Evolutionary conservation across 2,113 vertebrate species (phyloP).

Genomic region (Meles meles): DNA sequence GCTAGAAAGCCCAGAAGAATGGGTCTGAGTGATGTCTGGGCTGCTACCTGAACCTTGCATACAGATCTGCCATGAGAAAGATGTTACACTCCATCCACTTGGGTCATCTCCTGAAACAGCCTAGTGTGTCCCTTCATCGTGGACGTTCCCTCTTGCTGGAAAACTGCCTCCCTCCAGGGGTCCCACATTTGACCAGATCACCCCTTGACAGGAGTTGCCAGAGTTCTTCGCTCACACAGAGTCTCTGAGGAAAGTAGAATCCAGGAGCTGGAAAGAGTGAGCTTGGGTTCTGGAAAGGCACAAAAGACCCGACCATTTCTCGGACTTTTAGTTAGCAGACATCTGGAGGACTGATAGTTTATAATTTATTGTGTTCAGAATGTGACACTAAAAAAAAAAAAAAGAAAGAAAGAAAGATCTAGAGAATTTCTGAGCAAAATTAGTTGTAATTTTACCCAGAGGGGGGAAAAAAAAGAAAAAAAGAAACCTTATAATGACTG

Average conservation of each 20-base stretch:
- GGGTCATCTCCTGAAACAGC: not conserved
- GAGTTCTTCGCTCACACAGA: not conserved
- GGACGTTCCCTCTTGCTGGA: too few species aligned
- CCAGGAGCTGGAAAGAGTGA: not conserved
- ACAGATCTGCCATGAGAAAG: not conserved
- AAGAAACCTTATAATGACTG: not conserved
- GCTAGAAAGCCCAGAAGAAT: not conserved
- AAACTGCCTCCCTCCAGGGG: not conserved
- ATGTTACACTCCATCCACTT: rapidly evolving
- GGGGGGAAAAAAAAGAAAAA: not conserved
- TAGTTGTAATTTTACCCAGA: not conserved
- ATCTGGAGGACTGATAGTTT: not conserved
- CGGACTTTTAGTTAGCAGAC: not conserved
- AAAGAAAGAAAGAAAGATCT: not conserved
- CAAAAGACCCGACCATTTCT: not conserved
- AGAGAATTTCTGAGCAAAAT: not conserved
- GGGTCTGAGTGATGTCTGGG: not conserved
- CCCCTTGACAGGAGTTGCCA: rapidly evolving
- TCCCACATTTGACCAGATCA: not conserved
- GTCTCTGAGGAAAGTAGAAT: not conserved
- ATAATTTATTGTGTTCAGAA: not conserved
- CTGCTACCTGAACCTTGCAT: not conserved
- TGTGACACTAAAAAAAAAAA: not conserved
- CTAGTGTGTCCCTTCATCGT: rapidly evolving
- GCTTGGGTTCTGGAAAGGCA: not conserved